Evolutionary conservation across 2,888 invertebrate species (phyloP).

Genomic region (Cecidostiba fungosa): DNA sequence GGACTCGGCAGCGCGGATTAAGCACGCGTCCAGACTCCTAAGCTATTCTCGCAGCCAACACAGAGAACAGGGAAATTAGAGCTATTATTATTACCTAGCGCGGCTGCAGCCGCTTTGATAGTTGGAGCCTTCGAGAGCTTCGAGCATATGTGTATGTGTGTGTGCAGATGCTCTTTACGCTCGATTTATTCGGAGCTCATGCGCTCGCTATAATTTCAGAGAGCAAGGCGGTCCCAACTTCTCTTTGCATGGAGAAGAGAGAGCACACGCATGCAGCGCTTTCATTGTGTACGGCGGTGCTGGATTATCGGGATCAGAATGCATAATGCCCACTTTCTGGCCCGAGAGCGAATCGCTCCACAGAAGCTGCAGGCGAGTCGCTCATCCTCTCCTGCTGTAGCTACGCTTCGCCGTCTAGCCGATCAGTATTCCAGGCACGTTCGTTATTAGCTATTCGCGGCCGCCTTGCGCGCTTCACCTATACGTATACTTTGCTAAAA

Average conservation of each 20-base stretch:
- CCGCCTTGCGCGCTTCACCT: neutral
- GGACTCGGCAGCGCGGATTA: conserved; percentile 6
- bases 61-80: conserved; percentile 36
- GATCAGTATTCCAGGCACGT: conserved; percentile 77
- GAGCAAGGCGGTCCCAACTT: conserved; percentile 4
- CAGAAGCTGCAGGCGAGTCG: conserved; percentile 52
- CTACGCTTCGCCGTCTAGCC: conserved; percentile 34
- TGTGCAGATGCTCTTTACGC: conserved; percentile 57
- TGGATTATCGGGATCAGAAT: conserved; percentile 65
- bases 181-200: conserved; percentile 57
- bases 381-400: conserved; percentile 42
- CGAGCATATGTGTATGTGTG: neutral
- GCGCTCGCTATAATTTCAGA: conserved; percentile 51
- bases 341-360: conserved; percentile 42
- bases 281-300: conserved; percentile 51
- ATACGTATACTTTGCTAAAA: conserved; percentile 32
- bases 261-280: conserved; percentile 16
- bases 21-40: conserved; percentile 19
- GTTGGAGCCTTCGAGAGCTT: too few relatives aligned
- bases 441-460: conserved; percentile 76
- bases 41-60: neutral
- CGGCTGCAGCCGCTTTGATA: neutral
- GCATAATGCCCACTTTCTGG: conserved; percentile 67
- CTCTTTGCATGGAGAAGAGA: neutral
- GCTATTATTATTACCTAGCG: conserved; percentile 44